Percentiles rank a stretch among this genome's conserved stretches.
These are phyloP conservation scores for Anneissia japonica DNA, from an alignment of 35 echinoderm and acorn worm species.

Conservation along the genomic window DNA sequence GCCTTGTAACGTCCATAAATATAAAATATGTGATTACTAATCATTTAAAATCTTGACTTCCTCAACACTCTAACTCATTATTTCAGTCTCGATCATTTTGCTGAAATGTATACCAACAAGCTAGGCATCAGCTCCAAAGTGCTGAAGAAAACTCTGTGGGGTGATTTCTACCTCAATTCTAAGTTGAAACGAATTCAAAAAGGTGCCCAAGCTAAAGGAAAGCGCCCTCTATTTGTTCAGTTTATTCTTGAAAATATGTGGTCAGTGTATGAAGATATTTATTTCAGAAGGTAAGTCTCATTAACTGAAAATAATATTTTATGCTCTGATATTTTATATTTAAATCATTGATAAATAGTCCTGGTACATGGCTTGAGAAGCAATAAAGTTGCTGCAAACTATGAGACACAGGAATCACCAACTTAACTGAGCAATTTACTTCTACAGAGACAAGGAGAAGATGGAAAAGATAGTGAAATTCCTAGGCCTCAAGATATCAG, in stretches of 20 bases:
- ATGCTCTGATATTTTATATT: too few species aligned
- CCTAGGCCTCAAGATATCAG: slow-evolving; percentile 63
- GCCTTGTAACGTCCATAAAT: too few species aligned
- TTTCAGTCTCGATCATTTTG: slow-evolving; percentile 83
- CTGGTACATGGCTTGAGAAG: background rate
- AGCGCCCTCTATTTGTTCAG: slow-evolving; percentile 95
- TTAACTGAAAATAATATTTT: too few species aligned
- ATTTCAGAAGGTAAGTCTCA: slow-evolving; percentile 58
- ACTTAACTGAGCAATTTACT: background rate
- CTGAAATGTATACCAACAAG: slow-evolving; percentile 77
- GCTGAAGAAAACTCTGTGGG: slow-evolving; percentile 78
- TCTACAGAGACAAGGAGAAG: slow-evolving; percentile 74
- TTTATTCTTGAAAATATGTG: slow-evolving; percentile 96
- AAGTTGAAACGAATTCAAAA: slow-evolving; percentile 94
- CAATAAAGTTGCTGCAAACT: background rate
- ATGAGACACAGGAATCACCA: background rate
- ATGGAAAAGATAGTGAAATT: slow-evolving; percentile 89
- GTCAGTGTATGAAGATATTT: slow-evolving; percentile 83
- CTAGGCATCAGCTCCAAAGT: slow-evolving; percentile 60
- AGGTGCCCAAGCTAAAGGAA: slow-evolving; percentile 87
- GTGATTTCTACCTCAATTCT: slow-evolving; percentile 78
- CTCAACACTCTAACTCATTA: too few species aligned
- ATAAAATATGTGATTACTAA: too few species aligned
- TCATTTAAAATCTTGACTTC: too few species aligned
- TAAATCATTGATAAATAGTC: background rate